phyloP scores from a whole-genome alignment of 2,113 vertebrate species.

The Callocephalon fimbriatum region DNA sequence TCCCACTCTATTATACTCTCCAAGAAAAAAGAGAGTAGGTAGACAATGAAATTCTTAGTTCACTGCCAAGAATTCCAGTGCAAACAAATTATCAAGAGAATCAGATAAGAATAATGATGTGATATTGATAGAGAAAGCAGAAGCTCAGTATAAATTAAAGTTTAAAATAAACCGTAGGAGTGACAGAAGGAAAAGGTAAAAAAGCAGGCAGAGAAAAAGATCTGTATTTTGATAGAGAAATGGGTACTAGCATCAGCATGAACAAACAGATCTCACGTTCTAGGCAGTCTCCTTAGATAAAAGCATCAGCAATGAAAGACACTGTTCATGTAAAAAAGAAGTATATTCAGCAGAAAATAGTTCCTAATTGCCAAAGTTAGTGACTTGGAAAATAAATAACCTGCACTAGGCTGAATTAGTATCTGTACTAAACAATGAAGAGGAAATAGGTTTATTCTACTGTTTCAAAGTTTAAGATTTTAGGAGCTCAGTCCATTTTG shows the following conservation, averaged over 20 bases:
- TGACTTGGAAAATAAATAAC: neutral
- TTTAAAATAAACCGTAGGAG: slow-evolving; percentile 57
- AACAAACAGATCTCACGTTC: neutral
- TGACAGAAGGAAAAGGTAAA: slow-evolving; percentile 44
- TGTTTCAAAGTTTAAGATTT: neutral
- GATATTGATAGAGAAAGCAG: slow-evolving; percentile 69
- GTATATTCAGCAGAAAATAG: neutral
- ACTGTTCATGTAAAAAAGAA: neutral
- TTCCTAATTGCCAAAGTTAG: neutral
- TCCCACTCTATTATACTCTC: slow-evolving; percentile 74
- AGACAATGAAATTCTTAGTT: slow-evolving; percentile 72
- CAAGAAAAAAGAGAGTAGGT: slow-evolving; percentile 72
- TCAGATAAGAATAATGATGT: slow-evolving; percentile 71
- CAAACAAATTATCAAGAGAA: slow-evolving; percentile 74
- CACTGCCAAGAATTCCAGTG: slow-evolving; percentile 70
- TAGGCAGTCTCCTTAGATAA: neutral
- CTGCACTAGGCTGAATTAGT: neutral
- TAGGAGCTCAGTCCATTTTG: neutral
- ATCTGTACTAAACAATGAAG: neutral
- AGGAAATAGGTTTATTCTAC: neutral
- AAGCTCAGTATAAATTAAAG: slow-evolving; percentile 56
- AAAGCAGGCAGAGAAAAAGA: neutral
- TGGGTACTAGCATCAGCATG: neutral
- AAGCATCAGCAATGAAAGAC: neutral
- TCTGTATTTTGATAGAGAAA: neutral